Conservation (phyloP, 2,888 invertebrate genomes). For the Hypomecis atomaria region DNA sequence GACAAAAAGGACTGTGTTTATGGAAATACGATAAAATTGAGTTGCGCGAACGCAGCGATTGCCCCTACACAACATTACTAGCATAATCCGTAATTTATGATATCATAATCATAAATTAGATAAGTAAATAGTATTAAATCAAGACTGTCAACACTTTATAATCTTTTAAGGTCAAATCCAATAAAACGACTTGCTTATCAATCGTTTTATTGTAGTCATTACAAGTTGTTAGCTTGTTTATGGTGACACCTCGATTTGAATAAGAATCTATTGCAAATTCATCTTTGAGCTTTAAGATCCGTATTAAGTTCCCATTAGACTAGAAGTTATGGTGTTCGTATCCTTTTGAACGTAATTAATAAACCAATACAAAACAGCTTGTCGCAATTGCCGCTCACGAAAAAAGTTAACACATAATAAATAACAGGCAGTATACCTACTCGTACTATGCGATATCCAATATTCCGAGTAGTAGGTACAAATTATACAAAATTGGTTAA, state of each 20-base stretch:
- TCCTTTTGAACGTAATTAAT: no score
- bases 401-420: no score
- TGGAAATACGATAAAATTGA: slow-evolving; percentile 75
- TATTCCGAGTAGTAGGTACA: no score
- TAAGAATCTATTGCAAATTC: slow-evolving; percentile 14
- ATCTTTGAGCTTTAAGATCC: neutral
- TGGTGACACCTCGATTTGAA: slow-evolving; percentile 23
- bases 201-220: slow-evolving; percentile 24
- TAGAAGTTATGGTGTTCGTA: neutral
- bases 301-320: neutral
- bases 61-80: slow-evolving; percentile 15
- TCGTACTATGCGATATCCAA: no score
- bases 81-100: slow-evolving; percentile 28
- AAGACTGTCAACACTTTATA: slow-evolving; percentile 31
- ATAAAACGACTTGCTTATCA: slow-evolving; percentile 19
- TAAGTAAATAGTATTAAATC: slow-evolving; percentile 29
- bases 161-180: slow-evolving; percentile 20
- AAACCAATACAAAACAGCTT: no score
- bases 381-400: no score
- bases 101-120: slow-evolving; percentile 25
- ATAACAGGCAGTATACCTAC: no score
- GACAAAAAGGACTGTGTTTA: slow-evolving; percentile 79
- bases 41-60: slow-evolving; percentile 52
- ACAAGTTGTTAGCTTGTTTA: slow-evolving; percentile 21
- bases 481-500: no score